Evolutionary conservation across 2,113 vertebrate genomes (phyloP), one percentile per base, ranked within the genome.

Genomic region (Pygoscelis adeliae): DNA sequence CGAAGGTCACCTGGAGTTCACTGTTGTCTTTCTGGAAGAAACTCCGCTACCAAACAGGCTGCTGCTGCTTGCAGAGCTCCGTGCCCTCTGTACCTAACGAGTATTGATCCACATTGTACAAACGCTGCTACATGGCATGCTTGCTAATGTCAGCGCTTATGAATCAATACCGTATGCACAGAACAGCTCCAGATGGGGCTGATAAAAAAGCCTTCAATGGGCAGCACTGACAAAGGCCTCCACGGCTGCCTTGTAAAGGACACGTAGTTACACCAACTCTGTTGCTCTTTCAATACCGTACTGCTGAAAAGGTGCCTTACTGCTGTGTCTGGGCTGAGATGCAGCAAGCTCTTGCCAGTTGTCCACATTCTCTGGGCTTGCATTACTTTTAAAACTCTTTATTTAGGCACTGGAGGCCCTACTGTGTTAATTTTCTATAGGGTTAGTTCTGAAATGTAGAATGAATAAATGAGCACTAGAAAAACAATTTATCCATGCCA

Each of bases 11-110:
- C 5, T 1, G 8, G n/a, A 53, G 50, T 62, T 70, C 53, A 34
- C 56, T 6, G 34, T 6, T 17, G 29, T 38, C 38, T 18, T 73
- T 50, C 63, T 78, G 49, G 56, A 86, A 79, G 66, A 58, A 92
- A 21, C 25, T 22, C 83, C 25, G 40, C 70, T 47, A 7, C 82
- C 32, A 2, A 19, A 9, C 9, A 42, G 85, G 83, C 69, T 62
- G 62, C 40, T 82, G 81, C 30, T 69, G 79, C 65, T 44, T 21
- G 85, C 70, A 52, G 70, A 93, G 93, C 94, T 53, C 83, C 49
- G 77, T 71, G 66, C 61, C 70, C 91, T 87, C 90, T 81, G 90
- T 10, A 38, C 85, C 81, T 80, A 46, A 76, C 0, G 20, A 96
- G 83, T 7, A 95, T 19, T 9, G 96, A 94, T 50, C 78, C 42